Percentiles rank a stretch among this genome's conserved stretches.
phyloP scores from a whole-genome alignment of 2,113 vertebrate genomes.

The Puma concolor region DNA sequence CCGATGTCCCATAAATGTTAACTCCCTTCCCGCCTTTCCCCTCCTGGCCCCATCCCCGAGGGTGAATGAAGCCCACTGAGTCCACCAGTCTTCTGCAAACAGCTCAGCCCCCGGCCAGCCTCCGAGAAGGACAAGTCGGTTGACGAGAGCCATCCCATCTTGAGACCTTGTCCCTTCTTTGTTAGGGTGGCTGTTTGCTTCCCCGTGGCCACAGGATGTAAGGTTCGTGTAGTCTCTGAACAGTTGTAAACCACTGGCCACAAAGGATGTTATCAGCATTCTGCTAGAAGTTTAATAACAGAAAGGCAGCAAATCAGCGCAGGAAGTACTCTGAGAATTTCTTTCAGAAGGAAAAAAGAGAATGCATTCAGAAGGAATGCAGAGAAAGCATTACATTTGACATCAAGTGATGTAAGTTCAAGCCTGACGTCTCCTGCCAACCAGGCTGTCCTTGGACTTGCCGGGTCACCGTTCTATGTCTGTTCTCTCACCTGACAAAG shows the following conservation, averaged over 20 bases:
- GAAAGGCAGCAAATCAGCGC: background rate
- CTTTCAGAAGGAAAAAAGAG: background rate
- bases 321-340: background rate
- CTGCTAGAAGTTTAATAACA: background rate
- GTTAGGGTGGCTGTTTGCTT: background rate
- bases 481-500: background rate
- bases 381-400: background rate
- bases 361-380: too few species aligned
- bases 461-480: background rate
- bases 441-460: background rate
- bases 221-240: too few species aligned
- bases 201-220: background rate
- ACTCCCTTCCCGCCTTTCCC: accelerated
- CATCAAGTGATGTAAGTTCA: background rate
- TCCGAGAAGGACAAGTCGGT: background rate
- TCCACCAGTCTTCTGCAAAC: background rate
- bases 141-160: background rate
- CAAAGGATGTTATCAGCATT: background rate
- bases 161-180: background rate
- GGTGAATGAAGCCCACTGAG: background rate
- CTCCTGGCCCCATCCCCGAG: accelerated
- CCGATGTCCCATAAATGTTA: accelerated
- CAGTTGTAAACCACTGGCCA: background rate
- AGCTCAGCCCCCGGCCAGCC: background rate
- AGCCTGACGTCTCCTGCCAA: background rate